Conservation (phyloP, 2,888 invertebrate species). For the Stenoptilia bipunctidactyla region DNA sequence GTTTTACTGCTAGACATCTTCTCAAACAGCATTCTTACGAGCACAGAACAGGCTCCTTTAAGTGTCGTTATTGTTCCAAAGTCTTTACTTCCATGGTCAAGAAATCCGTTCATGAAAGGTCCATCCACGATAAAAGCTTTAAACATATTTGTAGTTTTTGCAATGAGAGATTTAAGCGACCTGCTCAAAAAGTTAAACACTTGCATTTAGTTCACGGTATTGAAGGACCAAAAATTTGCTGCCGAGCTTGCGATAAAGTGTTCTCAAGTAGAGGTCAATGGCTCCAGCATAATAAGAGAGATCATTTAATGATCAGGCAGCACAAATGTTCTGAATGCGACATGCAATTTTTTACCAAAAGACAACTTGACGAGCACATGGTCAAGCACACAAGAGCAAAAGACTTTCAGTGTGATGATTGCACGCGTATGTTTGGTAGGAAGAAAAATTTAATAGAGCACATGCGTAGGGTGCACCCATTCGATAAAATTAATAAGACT, state of each 20-base stretch:
- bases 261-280: conserved; percentile 29
- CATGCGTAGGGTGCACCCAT: too few species aligned
- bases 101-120: conserved; percentile 20
- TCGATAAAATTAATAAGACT: too few species aligned
- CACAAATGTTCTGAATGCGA: conserved; percentile 30
- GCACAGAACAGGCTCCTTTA: conserved; percentile 19
- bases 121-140: conserved; percentile 23
- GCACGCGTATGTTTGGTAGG: conserved; percentile 30
- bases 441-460: conserved; percentile 40
- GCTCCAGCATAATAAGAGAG: conserved; percentile 31
- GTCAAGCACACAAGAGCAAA: conserved; percentile 33
- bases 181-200: conserved; percentile 18
- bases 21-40: conserved; percentile 12
- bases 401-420: conserved; percentile 34
- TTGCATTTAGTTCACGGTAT: conserved; percentile 17
- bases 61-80: conserved; percentile 21
- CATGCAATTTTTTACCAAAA: conserved; percentile 33
- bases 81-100: conserved; percentile 18
- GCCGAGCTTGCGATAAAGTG: conserved; percentile 34
- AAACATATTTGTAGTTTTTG: conserved; percentile 21
- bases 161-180: conserved; percentile 17
- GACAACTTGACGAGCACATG: conserved; percentile 32
- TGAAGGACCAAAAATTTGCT: conserved; percentile 21
- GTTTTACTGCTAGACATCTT: neutral
- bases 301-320: conserved; percentile 34